A percentile compares a stretch with the other conserved stretches of the same genome.
phyloP scores from a whole-genome alignment of 92 coral and sea anemone species.

The Ricordea florida region DNA sequence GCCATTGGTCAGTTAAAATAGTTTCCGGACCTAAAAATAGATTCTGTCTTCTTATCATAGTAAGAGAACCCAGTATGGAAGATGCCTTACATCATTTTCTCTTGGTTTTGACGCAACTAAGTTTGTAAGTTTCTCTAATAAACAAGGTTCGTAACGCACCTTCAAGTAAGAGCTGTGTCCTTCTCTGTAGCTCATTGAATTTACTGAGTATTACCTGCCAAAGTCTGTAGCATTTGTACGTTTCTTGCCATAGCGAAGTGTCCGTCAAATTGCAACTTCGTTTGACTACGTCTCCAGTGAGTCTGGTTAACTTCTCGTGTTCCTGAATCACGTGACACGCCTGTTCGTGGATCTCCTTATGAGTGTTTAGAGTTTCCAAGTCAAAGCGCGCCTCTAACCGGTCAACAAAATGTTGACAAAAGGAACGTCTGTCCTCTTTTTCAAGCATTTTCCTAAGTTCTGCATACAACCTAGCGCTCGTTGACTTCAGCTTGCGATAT shows the following conservation, averaged over 20 bases:
- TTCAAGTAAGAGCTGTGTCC: conserved; percentile 66
- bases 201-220: conserved; percentile 82
- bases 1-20: no score
- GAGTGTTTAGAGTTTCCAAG: conserved; percentile 18
- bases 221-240: conserved; percentile 73
- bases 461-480: conserved; percentile 49
- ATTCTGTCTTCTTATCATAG: no score
- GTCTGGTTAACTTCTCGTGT: conserved; percentile 36
- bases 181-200: conserved; percentile 73
- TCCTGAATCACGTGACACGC: conserved; percentile 32
- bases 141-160: no score
- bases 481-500: conserved; percentile 75
- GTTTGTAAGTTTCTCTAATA: no score
- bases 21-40: no score
- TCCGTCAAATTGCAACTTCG: neutral
- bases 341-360: conserved; percentile 13
- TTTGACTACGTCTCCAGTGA: neutral
- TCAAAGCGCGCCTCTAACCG: conserved; percentile 53
- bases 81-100: no score
- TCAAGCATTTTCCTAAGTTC: conserved; percentile 30
- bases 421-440: neutral
- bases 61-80: no score
- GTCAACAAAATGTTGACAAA: conserved; percentile 39
- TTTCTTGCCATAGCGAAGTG: conserved; percentile 66
- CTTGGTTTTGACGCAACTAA: no score